A percentile compares a stretch with the other conserved stretches of the same genome.
These are phyloP conservation scores for Geotrupes spiniger DNA, from an alignment of 2,888 invertebrate species.

Conservation along the genomic window DNA sequence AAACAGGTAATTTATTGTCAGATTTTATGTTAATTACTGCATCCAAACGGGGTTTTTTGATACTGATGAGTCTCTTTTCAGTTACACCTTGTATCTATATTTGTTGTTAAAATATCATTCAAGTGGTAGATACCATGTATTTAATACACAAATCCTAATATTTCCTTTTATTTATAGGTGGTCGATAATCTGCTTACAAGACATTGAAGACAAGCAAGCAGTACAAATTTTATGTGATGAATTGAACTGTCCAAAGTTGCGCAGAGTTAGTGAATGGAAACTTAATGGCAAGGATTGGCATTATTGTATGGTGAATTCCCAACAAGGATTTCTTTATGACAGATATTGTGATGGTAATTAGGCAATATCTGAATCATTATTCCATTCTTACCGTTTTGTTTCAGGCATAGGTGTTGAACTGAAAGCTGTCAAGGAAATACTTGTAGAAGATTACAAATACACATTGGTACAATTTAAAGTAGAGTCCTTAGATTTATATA, in stretches of 20 bases:
- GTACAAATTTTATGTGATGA: slow-evolving; percentile 69
- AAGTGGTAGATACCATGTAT: too few relatives aligned
- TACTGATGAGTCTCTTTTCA: too few relatives aligned
- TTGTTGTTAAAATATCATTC: too few relatives aligned
- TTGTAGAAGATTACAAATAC: slow-evolving; percentile 12
- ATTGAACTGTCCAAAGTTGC: slow-evolving; percentile 62
- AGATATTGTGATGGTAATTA: slow-evolving; percentile 40
- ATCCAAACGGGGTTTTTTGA: too few relatives aligned
- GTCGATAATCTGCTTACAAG: slow-evolving; percentile 73
- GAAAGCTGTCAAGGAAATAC: slow-evolving; percentile 11
- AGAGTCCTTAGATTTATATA: slow-evolving; percentile 12
- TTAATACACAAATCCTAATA: too few relatives aligned
- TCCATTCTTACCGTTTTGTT: slow-evolving; percentile 3
- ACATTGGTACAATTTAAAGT: slow-evolving; percentile 16
- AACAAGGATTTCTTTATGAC: slow-evolving; percentile 52
- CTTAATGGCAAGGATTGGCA: slow-evolving; percentile 66
- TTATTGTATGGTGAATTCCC: slow-evolving; percentile 51
- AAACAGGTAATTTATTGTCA: too few relatives aligned
- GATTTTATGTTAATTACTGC: too few relatives aligned
- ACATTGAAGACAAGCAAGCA: slow-evolving; percentile 64
- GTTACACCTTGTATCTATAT: too few relatives aligned
- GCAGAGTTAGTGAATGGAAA: slow-evolving; percentile 64
- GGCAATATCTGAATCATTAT: neutral
- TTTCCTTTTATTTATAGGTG: slow-evolving; percentile 61
- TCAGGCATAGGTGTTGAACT: slow-evolving; percentile 19